A percentile compares a stretch with the other conserved stretches of the same genome.
Evolutionary conservation across 35 echinoderm and acorn worm genomes (phyloP).

Genomic region (Apostichopus californicus): DNA sequence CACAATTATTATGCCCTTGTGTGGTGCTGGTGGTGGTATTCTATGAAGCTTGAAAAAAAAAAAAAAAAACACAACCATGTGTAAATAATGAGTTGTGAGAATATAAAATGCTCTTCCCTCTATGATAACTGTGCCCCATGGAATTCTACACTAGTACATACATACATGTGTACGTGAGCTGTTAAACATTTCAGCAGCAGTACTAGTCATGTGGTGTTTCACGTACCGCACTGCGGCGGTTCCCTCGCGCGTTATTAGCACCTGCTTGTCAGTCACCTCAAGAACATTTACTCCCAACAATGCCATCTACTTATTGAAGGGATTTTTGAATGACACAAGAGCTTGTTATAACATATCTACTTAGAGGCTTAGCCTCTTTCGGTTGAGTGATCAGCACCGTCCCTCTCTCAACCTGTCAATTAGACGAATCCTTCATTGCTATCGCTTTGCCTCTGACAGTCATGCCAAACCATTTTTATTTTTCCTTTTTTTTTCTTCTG

Average conservation of each 20-base stretch:
- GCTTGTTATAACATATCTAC: background rate
- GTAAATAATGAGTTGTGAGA: too few species aligned
- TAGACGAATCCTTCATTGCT: background rate
- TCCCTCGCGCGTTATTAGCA: constrained; percentile 11
- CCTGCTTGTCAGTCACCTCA: background rate
- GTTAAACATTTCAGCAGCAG: background rate
- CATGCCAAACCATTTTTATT: background rate
- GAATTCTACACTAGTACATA: too few species aligned
- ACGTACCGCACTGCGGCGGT: background rate
- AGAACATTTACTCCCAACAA: background rate
- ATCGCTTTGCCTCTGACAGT: background rate
- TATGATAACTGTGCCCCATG: too few species aligned
- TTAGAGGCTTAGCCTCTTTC: constrained; percentile 9
- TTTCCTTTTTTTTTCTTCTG: background rate
- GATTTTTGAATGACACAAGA: background rate
- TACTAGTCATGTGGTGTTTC: background rate
- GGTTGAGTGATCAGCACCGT: background rate
- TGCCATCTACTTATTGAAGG: background rate
- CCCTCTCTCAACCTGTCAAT: background rate
- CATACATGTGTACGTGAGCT: too few species aligned
- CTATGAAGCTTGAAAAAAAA: too few species aligned
- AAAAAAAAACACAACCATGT: too few species aligned
- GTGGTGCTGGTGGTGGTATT: too few species aligned
- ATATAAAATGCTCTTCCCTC: too few species aligned
- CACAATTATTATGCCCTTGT: too few species aligned